Evolutionary conservation across 2,113 vertebrate genomes (phyloP), one percentile per base, ranked within the genome.

Genomic region (Plectropomus leopardus): DNA sequence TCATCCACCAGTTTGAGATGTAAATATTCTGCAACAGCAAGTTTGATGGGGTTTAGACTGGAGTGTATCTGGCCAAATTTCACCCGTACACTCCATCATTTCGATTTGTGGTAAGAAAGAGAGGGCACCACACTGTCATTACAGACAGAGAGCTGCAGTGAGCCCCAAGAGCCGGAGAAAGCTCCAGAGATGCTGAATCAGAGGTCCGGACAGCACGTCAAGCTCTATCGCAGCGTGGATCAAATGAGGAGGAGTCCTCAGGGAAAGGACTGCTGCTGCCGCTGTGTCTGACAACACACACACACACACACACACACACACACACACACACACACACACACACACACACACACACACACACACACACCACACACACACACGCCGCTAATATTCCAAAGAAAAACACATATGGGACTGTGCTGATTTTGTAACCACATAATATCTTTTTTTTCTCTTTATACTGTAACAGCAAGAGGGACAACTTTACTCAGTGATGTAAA

Each of bases 141-240:
- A 28, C 6, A 63, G 64, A 77, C 69, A 73, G 55, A 57, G 34
- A 83, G 69, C 75, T 69, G 48, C 61, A 32, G 55, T 42, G 63
- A 72, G 28, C n/a, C 57, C 54, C 24, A 7, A 28, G 28, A 48
- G 34, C 21, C 2, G 19, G 11, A 68, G 42, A 76, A 36, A 24
- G 50, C 70, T 79, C 60, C 6, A 2, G 61, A 71, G 78, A 51
- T 44, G 24, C 65, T 68, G 61, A 76, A 78, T 85, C 67, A 61
- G 30, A 86, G 78, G 59, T 71, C 61, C 45, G 23, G 7, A 68
- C 73, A 80, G 60, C 53, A 76, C 48, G 58, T 89, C 71, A 81
- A 63, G 54, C 57, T 76, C 66, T 16, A 77, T 83, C 1, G 10
- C 58, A n/a, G 57, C 30, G 0, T 55, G 63, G 30, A 47, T 59